phyloP scores from a whole-genome alignment of 2,797 vertebrate species.

The Philypnodon macrostomus region DNA sequence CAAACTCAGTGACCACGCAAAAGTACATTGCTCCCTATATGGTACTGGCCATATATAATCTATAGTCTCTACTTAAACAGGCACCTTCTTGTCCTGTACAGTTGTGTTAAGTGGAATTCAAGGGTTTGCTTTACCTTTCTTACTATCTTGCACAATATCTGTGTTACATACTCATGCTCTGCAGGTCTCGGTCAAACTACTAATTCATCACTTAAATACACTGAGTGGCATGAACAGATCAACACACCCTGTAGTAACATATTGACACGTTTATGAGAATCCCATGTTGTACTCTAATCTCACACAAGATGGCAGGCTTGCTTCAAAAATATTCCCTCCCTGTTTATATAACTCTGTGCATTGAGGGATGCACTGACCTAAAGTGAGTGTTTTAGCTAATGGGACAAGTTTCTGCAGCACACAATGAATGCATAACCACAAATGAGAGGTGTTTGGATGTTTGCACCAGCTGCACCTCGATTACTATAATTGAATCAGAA shows the following conservation, averaged over 20 bases:
- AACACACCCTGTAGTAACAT: conserved; percentile 3
- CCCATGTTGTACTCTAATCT: not conserved
- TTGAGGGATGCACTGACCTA: conserved; percentile 50
- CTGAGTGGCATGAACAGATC: conserved; percentile 3
- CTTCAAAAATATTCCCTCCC: conserved; percentile 2
- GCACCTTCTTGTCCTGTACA: not conserved
- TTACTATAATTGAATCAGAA: not conserved
- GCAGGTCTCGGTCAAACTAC: not conserved
- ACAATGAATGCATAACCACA: conserved; percentile 14
- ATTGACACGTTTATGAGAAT: not conserved
- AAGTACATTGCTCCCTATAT: not conserved
- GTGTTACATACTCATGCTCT: no score
- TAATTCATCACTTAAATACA: not conserved
- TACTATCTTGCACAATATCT: no score
- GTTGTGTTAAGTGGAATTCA: not conserved
- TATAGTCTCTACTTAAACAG: not conserved
- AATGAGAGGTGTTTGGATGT: not conserved
- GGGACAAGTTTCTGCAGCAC: conserved; percentile 25
- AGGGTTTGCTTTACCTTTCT: not conserved
- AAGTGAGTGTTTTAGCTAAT: conserved; percentile 29
- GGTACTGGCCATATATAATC: not conserved
- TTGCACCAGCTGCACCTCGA: no score
- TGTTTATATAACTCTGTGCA: conserved; percentile 38
- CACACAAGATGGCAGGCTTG: conserved; percentile 45
- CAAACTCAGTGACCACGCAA: not conserved